Conservation (phyloP, 92 coral and sea anemone species). For the Scolanthus callimorphus region DNA sequence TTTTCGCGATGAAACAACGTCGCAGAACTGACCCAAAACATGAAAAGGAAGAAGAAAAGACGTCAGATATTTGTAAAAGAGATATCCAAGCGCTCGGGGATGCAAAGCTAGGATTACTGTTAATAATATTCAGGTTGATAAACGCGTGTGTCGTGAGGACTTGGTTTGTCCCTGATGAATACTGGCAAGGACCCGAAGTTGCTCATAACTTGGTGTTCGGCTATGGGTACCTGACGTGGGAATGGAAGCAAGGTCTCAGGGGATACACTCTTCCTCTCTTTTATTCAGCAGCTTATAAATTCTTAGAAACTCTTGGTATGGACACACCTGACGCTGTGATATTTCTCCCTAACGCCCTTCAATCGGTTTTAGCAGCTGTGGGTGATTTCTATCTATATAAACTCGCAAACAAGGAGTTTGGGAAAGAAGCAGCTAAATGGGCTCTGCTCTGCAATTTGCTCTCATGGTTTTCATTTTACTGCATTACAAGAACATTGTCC, state of each 20-base stretch:
- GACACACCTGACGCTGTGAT: slow-evolving; percentile 59
- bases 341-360: slow-evolving; percentile 58
- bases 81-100: too few relatives aligned
- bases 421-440: slow-evolving; percentile 57
- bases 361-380: slow-evolving; percentile 72
- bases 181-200: slow-evolving; percentile 98
- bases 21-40: too few relatives aligned
- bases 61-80: too few relatives aligned
- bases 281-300: slow-evolving; percentile 53
- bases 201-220: slow-evolving; percentile 90
- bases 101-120: too few relatives aligned
- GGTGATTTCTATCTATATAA: slow-evolving; percentile 83
- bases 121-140: slow-evolving; percentile 58
- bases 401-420: slow-evolving; percentile 56
- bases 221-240: slow-evolving; percentile 94
- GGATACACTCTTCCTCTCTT: slow-evolving; percentile 81
- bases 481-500: slow-evolving; percentile 81
- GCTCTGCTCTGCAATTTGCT: slow-evolving; percentile 64
- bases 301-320: slow-evolving; percentile 43
- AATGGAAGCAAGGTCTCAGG: slow-evolving; percentile 89
- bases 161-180: slow-evolving; percentile 95
- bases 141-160: slow-evolving; percentile 74
- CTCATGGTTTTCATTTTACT: slow-evolving; percentile 89
- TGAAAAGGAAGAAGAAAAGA: too few relatives aligned
- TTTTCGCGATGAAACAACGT: too few relatives aligned